Conservation (phyloP, 2,113 vertebrate species). For the Hepsetus odoe region DNA sequence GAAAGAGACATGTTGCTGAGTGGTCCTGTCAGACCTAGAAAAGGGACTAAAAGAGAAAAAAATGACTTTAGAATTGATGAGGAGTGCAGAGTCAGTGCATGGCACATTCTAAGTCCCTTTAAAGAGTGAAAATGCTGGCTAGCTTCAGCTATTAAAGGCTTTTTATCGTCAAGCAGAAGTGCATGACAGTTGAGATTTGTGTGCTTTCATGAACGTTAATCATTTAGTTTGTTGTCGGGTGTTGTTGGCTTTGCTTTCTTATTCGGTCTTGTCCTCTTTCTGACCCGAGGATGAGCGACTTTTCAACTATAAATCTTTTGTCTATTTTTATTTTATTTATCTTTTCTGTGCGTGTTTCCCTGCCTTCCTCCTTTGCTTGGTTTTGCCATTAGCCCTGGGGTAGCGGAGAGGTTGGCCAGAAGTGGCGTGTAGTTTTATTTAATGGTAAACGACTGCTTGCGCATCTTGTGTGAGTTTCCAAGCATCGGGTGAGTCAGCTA, state of each 20-base stretch:
- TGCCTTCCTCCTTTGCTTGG: background rate
- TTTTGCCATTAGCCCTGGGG: constrained; percentile 59
- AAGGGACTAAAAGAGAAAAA: background rate
- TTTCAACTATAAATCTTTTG: constrained; percentile 68
- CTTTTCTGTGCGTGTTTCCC: constrained; percentile 39
- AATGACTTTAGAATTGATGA: no score
- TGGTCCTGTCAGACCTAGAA: background rate
- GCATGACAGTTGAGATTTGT: constrained; percentile 6
- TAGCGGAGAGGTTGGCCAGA: constrained; percentile 53
- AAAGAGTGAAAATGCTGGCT: background rate
- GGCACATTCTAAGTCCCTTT: background rate
- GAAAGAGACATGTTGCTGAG: background rate
- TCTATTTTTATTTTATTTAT: constrained; percentile 33
- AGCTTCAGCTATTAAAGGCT: background rate
- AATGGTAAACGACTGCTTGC: constrained; percentile 30
- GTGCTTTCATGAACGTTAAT: background rate
- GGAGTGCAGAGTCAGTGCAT: no score
- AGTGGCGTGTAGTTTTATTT: constrained; percentile 48
- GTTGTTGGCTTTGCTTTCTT: constrained; percentile 17
- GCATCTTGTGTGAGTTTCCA: constrained; percentile 13
- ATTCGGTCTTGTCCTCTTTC: constrained; percentile 60
- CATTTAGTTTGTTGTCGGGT: background rate
- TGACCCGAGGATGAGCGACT: constrained; percentile 67
- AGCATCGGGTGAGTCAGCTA: background rate
- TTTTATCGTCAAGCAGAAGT: background rate